Base-by-base conservation (phyloP, 1,140 invertebrate genomes). In the Colletes gigas region DNA sequence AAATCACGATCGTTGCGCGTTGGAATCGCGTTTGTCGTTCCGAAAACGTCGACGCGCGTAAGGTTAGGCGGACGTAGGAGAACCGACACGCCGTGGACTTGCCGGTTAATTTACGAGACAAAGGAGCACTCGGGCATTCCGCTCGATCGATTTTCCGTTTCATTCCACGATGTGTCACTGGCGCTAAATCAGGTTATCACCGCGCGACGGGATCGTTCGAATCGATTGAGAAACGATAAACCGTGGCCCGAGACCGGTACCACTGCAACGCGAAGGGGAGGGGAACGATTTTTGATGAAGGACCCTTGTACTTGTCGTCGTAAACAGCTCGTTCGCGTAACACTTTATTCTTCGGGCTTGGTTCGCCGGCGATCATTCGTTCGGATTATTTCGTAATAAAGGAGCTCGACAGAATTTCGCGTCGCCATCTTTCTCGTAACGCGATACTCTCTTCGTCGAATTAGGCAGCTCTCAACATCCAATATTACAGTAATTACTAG, bases 161-260 rank as follows among this genome's bases (percentile, higher is more conserved):
- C 41, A 52, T 73, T 78, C 68, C 47, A 14, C 70, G 52, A 79
- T 73, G 69, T 73, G 77, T 79, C 77, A 79, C 70, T 17, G 70
- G 63, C 81, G 72, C 30, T 55, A 81, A 83, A 83, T 78, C 86
- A 86, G 77, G 87, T 90, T 83, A 85, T 80, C 67, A 81, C 44
- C 44, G 72, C 41, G 63, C 86, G 84, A 85, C 77, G 76, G 85
- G 81, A 87, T 89, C 54, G 60, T 68, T 85, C 72, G 83, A 78
- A 77, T 86, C 81, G 69, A 84, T 89, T 75, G 63, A 81, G 72
- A 87, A 88, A 88, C 82, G 84, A 89, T 89, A 84, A 85, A 71
- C 65, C 67, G 65, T 39, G 68, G 73, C 68, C 78, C 59, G 65
- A 73, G 83, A 89, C 81, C 83, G 82, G 83, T 87, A 88, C 72